Evolutionary conservation across 1,140 invertebrate species (phyloP).

Genomic region (Lasioglossum baleicum): DNA sequence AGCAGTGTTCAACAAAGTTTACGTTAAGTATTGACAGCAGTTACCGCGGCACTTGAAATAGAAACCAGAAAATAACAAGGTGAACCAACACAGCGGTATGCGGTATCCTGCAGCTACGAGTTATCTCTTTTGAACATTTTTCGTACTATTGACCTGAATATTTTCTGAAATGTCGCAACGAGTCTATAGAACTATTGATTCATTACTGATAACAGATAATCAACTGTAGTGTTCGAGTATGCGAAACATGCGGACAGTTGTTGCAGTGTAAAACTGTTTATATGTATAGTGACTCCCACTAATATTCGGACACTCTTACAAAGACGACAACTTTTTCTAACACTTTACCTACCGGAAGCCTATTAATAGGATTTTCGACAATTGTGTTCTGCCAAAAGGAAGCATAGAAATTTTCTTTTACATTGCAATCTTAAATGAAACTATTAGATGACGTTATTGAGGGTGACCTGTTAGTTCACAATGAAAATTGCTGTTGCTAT

Average conservation of each 20-base stretch:
- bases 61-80: slow-evolving; percentile 10
- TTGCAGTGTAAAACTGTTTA: background rate
- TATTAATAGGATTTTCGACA: too few relatives aligned
- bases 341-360: too few relatives aligned
- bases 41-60: background rate
- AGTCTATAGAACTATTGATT: slow-evolving; percentile 18
- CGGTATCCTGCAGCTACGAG: background rate
- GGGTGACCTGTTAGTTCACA: too few relatives aligned
- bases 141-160: slow-evolving; percentile 40
- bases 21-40: background rate
- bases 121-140: slow-evolving; percentile 46
- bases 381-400: too few relatives aligned
- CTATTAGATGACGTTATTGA: too few relatives aligned
- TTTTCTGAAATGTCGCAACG: background rate
- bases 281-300: too few relatives aligned
- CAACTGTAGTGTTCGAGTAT: too few relatives aligned
- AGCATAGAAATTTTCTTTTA: too few relatives aligned
- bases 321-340: too few relatives aligned
- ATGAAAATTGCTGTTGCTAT: too few relatives aligned
- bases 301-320: too few relatives aligned
- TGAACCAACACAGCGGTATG: slow-evolving; percentile 4
- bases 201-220: slow-evolving; percentile 5
- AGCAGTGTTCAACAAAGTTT: background rate
- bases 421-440: too few relatives aligned
- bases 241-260: background rate